phyloP scores from a whole-genome alignment of 2,113 vertebrate genomes.

The Equus przewalskii region DNA sequence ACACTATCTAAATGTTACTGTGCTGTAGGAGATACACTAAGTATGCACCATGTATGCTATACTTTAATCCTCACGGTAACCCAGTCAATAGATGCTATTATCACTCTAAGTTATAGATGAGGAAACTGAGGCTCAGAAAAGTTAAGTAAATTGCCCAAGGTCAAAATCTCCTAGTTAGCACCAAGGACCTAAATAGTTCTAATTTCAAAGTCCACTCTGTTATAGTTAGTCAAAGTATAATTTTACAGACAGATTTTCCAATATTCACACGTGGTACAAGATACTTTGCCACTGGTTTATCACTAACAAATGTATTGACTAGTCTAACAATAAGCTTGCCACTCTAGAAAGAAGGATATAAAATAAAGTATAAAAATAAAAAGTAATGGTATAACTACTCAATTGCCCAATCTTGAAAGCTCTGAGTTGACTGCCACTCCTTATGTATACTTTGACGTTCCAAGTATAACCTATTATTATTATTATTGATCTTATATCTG shows the following conservation, averaged over 20 bases:
- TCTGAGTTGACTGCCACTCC: neutral
- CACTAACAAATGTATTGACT: neutral
- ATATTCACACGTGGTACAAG: neutral
- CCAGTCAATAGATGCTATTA: neutral
- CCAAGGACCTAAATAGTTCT: neutral
- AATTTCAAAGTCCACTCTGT: neutral
- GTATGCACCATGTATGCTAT: neutral
- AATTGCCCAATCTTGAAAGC: neutral
- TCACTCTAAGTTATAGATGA: neutral
- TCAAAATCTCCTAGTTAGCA: neutral
- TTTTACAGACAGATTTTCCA: neutral
- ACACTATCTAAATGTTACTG: neutral
- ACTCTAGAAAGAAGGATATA: neutral
- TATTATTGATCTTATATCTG: neutral
- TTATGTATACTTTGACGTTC: neutral
- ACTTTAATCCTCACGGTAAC: neutral
- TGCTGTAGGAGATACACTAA: neutral
- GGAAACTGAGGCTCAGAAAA: neutral
- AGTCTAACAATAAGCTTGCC: neutral
- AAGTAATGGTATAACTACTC: neutral
- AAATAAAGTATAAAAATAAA: neutral
- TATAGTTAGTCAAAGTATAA: neutral
- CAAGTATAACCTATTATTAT: neutral
- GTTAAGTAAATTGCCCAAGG: neutral
- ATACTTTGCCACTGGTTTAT: neutral